These are phyloP conservation scores for Grammomys dolichurus DNA, from an alignment of 2,113 vertebrate species.

Conservation along the genomic window DNA sequence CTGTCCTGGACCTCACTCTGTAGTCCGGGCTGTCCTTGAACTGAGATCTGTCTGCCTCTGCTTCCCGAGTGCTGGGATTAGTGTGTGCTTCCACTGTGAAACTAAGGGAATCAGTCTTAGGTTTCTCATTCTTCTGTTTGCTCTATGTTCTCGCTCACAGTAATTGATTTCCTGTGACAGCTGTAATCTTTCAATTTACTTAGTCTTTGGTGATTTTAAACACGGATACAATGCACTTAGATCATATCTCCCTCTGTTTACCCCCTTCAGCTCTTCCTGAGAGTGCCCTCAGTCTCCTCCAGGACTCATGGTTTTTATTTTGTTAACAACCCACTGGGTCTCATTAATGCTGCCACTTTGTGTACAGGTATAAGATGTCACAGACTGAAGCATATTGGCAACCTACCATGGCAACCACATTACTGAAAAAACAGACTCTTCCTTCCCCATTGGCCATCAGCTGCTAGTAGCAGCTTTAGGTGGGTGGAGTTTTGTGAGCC, in stretches of 20 bases:
- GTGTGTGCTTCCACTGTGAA: background rate
- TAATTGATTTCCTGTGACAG: background rate
- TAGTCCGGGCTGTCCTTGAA: background rate
- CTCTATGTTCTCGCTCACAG: background rate
- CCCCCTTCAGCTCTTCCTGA: background rate
- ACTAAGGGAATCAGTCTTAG: background rate
- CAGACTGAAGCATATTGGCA: background rate
- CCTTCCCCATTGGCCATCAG: no score
- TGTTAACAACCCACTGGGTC: background rate
- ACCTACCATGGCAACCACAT: background rate
- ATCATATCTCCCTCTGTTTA: background rate
- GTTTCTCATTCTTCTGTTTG: background rate
- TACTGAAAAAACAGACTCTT: background rate
- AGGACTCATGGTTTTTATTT: background rate
- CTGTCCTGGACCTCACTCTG: background rate
- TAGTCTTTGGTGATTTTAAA: background rate
- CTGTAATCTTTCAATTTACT: background rate
- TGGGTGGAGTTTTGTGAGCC: background rate
- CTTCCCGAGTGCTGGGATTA: background rate
- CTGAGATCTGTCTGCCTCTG: background rate
- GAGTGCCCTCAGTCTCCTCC: background rate
- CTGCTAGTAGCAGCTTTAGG: no score
- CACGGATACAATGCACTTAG: no score
- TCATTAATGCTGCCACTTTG: background rate
- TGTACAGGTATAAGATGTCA: background rate